These are phyloP conservation scores for Eulithis testata DNA, from an alignment of 2,888 invertebrate genomes.

Conservation along the genomic window DNA sequence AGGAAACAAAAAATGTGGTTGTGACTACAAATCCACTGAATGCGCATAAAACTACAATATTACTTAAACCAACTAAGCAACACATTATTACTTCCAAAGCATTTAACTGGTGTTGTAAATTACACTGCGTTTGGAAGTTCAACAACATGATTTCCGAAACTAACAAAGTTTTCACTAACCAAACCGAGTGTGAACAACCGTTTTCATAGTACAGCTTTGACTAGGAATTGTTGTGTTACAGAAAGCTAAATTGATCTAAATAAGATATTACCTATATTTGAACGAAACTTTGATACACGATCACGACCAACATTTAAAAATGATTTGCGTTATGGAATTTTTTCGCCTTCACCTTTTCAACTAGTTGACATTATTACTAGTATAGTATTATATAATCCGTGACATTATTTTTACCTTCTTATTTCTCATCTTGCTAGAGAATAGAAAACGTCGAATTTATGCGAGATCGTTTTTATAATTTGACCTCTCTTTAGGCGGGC, in stretches of 20 bases:
- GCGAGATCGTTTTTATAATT: no score
- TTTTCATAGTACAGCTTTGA: conserved; percentile 42
- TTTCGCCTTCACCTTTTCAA: no score
- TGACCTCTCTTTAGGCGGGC: no score
- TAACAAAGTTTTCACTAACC: conserved; percentile 44
- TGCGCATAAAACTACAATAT: conserved; percentile 9
- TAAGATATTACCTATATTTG: not conserved
- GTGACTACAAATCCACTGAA: conserved; percentile 1
- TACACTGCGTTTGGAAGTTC: conserved; percentile 39
- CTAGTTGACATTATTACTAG: no score
- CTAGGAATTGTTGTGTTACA: conserved; percentile 20
- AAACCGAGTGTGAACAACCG: conserved; percentile 45
- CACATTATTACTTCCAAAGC: conserved; percentile 38
- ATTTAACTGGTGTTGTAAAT: conserved; percentile 40
- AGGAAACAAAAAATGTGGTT: not conserved
- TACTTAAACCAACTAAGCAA: conserved; percentile 40
- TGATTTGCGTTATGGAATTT: no score
- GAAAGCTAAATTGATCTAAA: conserved; percentile 2
- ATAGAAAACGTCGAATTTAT: no score
- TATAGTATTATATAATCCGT: no score
- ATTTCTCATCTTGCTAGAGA: no score
- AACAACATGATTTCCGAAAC: conserved; percentile 45
- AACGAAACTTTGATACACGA: not conserved
- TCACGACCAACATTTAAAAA: not conserved
- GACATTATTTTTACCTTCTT: no score